phyloP scores from a whole-genome alignment of 2,113 vertebrate genomes.

The Deroptyus accipitrinus region DNA sequence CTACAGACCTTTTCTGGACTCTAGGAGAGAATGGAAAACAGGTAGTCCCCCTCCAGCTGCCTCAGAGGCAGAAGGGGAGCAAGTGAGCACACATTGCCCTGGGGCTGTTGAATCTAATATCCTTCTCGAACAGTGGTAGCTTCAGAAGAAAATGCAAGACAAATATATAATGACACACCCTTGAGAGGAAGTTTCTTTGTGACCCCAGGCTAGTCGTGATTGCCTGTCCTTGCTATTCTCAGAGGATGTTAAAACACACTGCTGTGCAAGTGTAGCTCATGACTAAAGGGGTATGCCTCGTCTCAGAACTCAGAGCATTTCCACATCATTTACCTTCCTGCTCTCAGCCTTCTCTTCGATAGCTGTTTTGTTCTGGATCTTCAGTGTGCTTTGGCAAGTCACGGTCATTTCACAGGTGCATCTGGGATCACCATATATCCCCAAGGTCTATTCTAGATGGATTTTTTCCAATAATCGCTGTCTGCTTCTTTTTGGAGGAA shows the following conservation, averaged over 20 bases:
- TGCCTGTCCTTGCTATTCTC: background rate
- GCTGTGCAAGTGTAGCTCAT: background rate
- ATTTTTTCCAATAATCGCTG: background rate
- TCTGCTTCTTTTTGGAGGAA: background rate
- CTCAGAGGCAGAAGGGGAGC: background rate
- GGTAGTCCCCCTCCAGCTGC: background rate
- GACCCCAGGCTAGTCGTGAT: background rate
- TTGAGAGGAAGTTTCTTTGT: constrained; percentile 8
- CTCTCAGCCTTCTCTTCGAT: background rate
- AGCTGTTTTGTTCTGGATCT: background rate
- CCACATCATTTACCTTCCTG: background rate
- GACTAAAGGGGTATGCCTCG: background rate
- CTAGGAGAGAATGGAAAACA: background rate
- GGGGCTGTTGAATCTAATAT: background rate
- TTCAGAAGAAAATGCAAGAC: background rate
- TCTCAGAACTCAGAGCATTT: background rate
- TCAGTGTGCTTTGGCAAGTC: background rate
- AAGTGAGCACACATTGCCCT: background rate
- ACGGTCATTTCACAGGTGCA: background rate
- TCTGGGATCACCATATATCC: background rate
- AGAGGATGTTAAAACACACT: background rate
- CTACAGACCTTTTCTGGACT: background rate
- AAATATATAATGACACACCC: background rate
- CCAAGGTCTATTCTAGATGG: background rate
- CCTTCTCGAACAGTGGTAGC: background rate